Evolutionary conservation across 2,113 vertebrate species (phyloP).

Genomic region (Zootoca vivipara): DNA sequence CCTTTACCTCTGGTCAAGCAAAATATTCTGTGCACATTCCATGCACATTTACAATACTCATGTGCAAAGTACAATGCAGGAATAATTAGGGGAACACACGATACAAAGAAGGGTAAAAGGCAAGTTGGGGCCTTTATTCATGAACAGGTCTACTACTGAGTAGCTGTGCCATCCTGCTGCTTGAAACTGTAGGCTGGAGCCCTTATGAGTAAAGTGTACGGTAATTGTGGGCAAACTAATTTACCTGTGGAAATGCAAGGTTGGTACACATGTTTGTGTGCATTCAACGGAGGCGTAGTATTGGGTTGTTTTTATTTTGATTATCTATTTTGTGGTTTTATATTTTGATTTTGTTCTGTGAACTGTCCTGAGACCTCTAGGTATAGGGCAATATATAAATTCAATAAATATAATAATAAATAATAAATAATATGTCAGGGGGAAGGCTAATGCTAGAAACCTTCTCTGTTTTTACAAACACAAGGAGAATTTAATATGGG

Average conservation of each 20-base stretch:
- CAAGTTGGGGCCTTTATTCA: neutral
- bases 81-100: neutral
- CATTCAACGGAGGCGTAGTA: no score
- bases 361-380: no score
- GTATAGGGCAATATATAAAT: no score
- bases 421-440: neutral
- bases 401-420: no score
- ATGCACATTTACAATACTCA: neutral
- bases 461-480: neutral
- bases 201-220: neutral
- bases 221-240: neutral
- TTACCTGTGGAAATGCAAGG: neutral
- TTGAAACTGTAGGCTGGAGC: neutral
- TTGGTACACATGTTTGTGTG: neutral
- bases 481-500: neutral
- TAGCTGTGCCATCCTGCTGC: neutral
- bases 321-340: no score
- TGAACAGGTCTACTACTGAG: no score
- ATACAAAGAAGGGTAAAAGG: neutral
- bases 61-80: neutral
- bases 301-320: no score
- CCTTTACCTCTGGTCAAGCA: neutral
- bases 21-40: neutral
- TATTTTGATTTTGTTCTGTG: no score
- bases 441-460: neutral